A percentile compares a stretch with the other conserved stretches of the same genome.
Conservation (phyloP, 2,797 vertebrate genomes). For the Geotrypetes seraphini region DNA sequence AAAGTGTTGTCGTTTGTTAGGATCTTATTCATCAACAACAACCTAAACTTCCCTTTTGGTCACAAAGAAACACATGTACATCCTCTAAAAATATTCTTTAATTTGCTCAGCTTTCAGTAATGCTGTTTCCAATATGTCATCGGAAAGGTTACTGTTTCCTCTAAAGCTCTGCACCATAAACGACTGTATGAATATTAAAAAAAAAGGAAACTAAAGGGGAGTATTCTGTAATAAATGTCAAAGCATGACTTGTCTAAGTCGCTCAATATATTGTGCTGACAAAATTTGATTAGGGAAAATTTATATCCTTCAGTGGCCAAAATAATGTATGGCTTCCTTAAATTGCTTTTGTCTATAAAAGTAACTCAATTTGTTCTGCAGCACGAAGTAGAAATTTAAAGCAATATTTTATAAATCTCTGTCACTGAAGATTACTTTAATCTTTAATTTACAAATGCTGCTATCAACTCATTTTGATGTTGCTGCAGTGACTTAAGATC, state of each 20-base stretch:
- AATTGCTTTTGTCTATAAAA: slow-evolving; percentile 57
- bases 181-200: slow-evolving; percentile 11
- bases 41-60: no score
- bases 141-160: slow-evolving; percentile 24
- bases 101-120: slow-evolving; percentile 17
- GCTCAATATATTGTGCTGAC: slow-evolving; percentile 31
- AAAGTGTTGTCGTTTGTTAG: no score
- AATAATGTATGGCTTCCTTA: slow-evolving; percentile 44
- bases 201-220: slow-evolving; percentile 20
- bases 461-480: slow-evolving; percentile 28
- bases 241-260: slow-evolving; percentile 50
- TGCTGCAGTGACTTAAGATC: slow-evolving; percentile 27
- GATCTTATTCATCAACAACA: no score
- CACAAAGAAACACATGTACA: no score
- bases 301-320: slow-evolving; percentile 40
- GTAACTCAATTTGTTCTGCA: slow-evolving; percentile 46
- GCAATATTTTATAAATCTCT: slow-evolving; percentile 60
- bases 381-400: slow-evolving; percentile 43
- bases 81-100: slow-evolving; percentile 2
- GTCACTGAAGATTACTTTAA: slow-evolving; percentile 48
- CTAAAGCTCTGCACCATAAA: slow-evolving; percentile 30
- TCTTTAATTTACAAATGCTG: slow-evolving; percentile 49
- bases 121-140: slow-evolving; percentile 26
- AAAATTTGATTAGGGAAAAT: slow-evolving; percentile 45
- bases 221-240: slow-evolving; percentile 48